Evolutionary conservation across 2,888 invertebrate species (phyloP).

Genomic region (Thalpophila matura): DNA sequence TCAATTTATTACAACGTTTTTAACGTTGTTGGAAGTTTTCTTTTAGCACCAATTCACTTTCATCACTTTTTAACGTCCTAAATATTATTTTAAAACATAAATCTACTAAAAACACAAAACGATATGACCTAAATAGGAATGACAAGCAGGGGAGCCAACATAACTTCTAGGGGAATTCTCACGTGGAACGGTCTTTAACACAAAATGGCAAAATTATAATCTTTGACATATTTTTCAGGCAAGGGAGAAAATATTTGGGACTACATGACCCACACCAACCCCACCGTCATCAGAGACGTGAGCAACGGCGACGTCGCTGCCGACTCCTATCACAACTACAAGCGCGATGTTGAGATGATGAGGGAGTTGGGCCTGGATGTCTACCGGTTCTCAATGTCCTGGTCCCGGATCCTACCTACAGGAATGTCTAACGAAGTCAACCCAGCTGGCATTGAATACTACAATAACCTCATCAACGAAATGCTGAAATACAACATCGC

Average conservation of each 20-base stretch:
- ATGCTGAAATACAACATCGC: conserved; percentile 91
- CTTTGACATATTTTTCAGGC: conserved; percentile 65
- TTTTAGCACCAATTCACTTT: too few species aligned
- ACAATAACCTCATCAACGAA: conserved; percentile 92
- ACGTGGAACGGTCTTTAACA: too few species aligned
- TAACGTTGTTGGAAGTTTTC: too few species aligned
- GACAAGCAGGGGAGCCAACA: too few species aligned
- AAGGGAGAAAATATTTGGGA: conserved; percentile 81
- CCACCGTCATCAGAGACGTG: conserved; percentile 67
- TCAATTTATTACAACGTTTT: too few species aligned
- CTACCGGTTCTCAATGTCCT: conserved; percentile 90
- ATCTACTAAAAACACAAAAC: too few species aligned
- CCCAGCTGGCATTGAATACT: conserved; percentile 90
- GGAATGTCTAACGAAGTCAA: conserved; percentile 87
- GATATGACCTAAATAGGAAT: too few species aligned
- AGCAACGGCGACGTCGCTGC: conserved; percentile 91
- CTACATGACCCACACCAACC: conserved; percentile 72
- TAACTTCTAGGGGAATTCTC: too few species aligned
- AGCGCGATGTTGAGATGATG: conserved; percentile 89
- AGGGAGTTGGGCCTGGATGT: conserved; percentile 70
- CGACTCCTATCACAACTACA: conserved; percentile 91
- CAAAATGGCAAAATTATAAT: too few species aligned
- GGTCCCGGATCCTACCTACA: conserved; percentile 78
- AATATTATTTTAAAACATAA: too few species aligned
- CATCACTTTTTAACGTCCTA: too few species aligned